Conservation (phyloP, 1,140 invertebrate species). For the Capitella teleta region DNA sequence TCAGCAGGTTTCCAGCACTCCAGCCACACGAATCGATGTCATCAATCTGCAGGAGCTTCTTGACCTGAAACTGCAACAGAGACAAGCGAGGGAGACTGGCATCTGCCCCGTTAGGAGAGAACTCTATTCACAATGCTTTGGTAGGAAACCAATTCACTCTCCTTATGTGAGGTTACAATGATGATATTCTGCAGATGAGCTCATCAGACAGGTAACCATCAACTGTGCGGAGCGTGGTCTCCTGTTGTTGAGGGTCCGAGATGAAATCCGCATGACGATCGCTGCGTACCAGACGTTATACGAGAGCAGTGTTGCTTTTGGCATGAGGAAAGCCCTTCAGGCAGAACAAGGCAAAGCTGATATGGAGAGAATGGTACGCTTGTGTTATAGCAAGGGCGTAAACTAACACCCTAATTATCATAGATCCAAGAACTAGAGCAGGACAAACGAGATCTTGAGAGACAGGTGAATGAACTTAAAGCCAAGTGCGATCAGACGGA, state of each 20-base stretch:
- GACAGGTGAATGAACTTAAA: slow-evolving; percentile 66
- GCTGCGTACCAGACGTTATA: slow-evolving; percentile 88
- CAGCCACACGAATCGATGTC: slow-evolving; percentile 86
- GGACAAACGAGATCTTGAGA: slow-evolving; percentile 64
- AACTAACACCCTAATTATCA: background rate
- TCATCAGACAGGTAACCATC: slow-evolving; percentile 88
- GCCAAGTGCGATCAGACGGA: slow-evolving; percentile 75
- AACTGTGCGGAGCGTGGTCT: slow-evolving; percentile 95
- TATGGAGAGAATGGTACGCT: slow-evolving; percentile 47
- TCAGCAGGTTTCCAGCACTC: slow-evolving; percentile 73
- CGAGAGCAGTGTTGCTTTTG: slow-evolving; percentile 94
- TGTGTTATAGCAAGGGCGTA: background rate
- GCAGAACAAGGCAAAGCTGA: slow-evolving; percentile 59
- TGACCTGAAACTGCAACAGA: slow-evolving; percentile 77
- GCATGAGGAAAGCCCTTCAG: slow-evolving; percentile 92
- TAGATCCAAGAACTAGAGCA: slow-evolving; percentile 51
- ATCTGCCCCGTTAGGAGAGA: slow-evolving; percentile 89
- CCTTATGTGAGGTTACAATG: background rate
- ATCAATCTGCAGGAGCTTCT: slow-evolving; percentile 90
- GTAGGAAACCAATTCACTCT: slow-evolving; percentile 45
- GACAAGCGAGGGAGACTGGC: slow-evolving; percentile 87
- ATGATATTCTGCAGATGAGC: slow-evolving; percentile 55
- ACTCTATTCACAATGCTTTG: slow-evolving; percentile 93
- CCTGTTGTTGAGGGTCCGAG: slow-evolving; percentile 75
- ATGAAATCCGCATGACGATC: slow-evolving; percentile 92